Percentiles rank a stretch among this genome's conserved stretches.
phyloP scores from a whole-genome alignment of 2,113 vertebrate species.

The Rhinogobius similis region DNA sequence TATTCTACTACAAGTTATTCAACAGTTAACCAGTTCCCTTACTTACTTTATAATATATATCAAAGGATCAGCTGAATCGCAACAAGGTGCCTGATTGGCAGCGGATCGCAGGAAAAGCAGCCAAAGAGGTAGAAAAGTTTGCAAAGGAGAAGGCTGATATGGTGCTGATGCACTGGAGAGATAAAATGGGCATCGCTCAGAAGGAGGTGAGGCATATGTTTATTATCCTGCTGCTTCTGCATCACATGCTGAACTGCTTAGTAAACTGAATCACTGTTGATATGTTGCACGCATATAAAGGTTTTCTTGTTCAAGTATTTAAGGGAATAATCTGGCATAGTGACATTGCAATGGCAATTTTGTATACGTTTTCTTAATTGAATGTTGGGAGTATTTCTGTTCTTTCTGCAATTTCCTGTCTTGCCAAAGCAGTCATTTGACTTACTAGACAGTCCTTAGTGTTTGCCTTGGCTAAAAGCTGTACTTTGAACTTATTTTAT shows the following conservation, averaged over 20 bases:
- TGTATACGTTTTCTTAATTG: no score
- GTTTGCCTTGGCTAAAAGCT: slow-evolving; percentile 2
- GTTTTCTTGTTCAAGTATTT: background rate
- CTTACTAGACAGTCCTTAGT: slow-evolving; percentile 4
- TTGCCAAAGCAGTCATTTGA: background rate
- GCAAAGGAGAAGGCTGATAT: slow-evolving; percentile 98
- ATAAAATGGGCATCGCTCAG: slow-evolving; percentile 97
- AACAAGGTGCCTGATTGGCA: slow-evolving; percentile 98
- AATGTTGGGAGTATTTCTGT: background rate
- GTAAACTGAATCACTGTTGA: background rate
- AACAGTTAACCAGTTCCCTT: background rate
- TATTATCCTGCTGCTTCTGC: slow-evolving; percentile 12
- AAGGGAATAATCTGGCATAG: no score
- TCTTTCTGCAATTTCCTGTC: background rate
- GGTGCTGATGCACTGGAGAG: slow-evolving; percentile 97
- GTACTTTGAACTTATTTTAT: background rate
- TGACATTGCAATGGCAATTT: no score
- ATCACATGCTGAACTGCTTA: slow-evolving; percentile 33
- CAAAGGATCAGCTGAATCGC: slow-evolving; percentile 92
- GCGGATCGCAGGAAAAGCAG: slow-evolving; percentile 95
- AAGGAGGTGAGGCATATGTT: slow-evolving; percentile 87
- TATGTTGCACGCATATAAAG: background rate
- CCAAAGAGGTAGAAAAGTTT: slow-evolving; percentile 99
- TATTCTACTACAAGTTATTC: slow-evolving; percentile 60
- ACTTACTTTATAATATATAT: background rate